Conservation (phyloP, 2,888 invertebrate genomes). For the Lepidocyrtoides sp. region DNA sequence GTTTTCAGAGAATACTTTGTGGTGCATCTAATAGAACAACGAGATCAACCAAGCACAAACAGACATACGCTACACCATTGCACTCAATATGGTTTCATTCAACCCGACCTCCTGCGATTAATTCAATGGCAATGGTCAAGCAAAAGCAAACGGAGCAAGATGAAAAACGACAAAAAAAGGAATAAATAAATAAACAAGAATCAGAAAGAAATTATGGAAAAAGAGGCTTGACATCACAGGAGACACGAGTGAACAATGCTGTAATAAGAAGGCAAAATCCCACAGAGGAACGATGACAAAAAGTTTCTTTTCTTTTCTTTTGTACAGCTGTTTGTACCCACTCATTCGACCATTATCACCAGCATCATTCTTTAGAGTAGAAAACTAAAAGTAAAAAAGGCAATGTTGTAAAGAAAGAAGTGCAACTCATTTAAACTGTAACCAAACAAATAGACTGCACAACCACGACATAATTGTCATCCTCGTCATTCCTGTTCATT, state of each 20-base stretch:
- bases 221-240: background rate
- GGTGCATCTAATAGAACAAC: too few species aligned
- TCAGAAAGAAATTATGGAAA: background rate
- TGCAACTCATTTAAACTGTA: slow-evolving; percentile 7
- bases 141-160: slow-evolving; percentile 35
- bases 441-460: background rate
- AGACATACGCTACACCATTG: too few species aligned
- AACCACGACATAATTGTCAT: slow-evolving; percentile 68
- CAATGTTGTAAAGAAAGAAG: slow-evolving; percentile 7
- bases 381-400: background rate
- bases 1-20: too few species aligned
- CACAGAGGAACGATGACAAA: background rate
- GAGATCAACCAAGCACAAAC: too few species aligned
- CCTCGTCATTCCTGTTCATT: slow-evolving; percentile 23
- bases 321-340: background rate
- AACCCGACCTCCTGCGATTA: background rate
- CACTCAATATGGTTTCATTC: background rate
- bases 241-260: background rate
- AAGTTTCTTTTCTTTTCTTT: background rate
- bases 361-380: background rate
- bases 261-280: background rate
- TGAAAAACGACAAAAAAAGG: slow-evolving; percentile 28
- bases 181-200: background rate
- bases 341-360: slow-evolving; percentile 14
- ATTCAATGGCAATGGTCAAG: slow-evolving; percentile 62